These are phyloP conservation scores for Plotosus lineatus DNA, from an alignment of 2,113 vertebrate genomes.

Conservation along the genomic window DNA sequence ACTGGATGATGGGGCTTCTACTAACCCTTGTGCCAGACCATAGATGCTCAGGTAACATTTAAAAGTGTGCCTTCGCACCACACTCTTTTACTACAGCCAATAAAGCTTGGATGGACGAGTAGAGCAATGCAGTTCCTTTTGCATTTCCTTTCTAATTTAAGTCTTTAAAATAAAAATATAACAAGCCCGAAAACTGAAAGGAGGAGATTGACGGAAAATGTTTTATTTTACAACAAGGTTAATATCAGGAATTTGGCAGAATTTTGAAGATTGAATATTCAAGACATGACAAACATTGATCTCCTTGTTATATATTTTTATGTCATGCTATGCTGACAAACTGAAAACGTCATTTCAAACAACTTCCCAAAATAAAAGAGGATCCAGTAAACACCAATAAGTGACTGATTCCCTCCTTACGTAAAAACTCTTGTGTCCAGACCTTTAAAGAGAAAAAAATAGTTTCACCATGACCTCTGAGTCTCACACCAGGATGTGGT, in stretches of 20 bases:
- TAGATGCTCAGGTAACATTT: slow-evolving; percentile 14
- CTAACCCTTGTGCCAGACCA: slow-evolving; percentile 7
- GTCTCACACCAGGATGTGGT: slow-evolving; percentile 20
- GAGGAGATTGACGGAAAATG: neutral
- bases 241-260: neutral
- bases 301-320: neutral
- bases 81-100: neutral
- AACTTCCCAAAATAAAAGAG: neutral
- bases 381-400: slow-evolving; percentile 6
- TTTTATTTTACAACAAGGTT: too few species aligned
- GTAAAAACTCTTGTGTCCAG: neutral
- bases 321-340: neutral
- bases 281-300: too few species aligned
- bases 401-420: slow-evolving; percentile 2
- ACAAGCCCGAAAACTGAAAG: too few species aligned
- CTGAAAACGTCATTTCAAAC: neutral
- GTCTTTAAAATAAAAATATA: neutral
- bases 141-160: neutral
- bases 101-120: neutral
- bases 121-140: neutral
- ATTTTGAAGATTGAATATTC: neutral
- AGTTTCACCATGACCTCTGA: neutral
- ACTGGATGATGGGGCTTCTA: slow-evolving; percentile 56
- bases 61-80: neutral
- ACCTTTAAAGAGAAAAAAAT: slow-evolving; percentile 2